Evolutionary conservation across 1,140 invertebrate species (phyloP), one percentile per base, ranked within the genome.

Genomic region (Zaprionus capensis): DNA sequence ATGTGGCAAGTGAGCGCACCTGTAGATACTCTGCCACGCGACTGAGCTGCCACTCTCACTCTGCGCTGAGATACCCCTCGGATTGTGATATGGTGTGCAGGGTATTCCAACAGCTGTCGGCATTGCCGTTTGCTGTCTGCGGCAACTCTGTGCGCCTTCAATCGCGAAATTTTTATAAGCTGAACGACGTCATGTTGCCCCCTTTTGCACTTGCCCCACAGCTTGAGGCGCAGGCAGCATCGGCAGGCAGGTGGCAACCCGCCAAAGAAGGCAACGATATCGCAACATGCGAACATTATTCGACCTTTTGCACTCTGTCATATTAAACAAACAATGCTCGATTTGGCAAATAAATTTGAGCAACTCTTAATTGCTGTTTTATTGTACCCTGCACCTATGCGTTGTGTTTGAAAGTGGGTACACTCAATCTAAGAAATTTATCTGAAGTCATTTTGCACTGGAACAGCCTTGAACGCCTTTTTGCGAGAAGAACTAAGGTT

Each of bases 81-180:
- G 15, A 7, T 44, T 58, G 4, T 14, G 17, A 3, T 22, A 17
- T 11, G 22, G 53, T 41, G 1, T 24, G 22, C 24, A 67, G 55
- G 64, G 64, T 73, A 73, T 84, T 74, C 20, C 53, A 65, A 69
- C 71, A 78, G 67, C 71, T 76, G 76, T 68, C 51, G 58, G 31
- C 72, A 62, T 36, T 38, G 57, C 66, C 58, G 65, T 49, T 75
- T 65, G 55, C 55, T 75, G 66, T 71, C 72, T 22, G 53, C 15
- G 11, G 28, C 15, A 46, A 26, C 28, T 51, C 58, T 28, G 57
- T 71, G 72, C 51, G 58, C 57, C 77, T 69, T 63, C 68, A 72
- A 81, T 85, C 68, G 78, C 70, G 62, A 83, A 67, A 71, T 78
- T 66, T 71, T 70, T 58, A 55, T 76, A 65, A 51, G 36, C 51